These are phyloP conservation scores for Sycophila sp. DNA, from an alignment of 1,140 invertebrate species.

Conservation along the genomic window DNA sequence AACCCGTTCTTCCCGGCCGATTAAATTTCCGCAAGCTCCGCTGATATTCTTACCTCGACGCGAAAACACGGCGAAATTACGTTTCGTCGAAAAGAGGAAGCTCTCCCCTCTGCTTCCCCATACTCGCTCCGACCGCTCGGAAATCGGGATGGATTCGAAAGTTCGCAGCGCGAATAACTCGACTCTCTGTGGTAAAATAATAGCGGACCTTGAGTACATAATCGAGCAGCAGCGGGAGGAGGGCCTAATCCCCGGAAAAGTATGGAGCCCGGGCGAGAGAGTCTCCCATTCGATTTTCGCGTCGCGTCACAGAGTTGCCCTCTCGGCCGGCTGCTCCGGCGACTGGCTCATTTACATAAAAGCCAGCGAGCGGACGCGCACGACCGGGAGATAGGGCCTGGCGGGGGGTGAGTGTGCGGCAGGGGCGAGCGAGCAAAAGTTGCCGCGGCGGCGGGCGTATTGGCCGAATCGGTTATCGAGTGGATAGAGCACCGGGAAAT, in stretches of 20 bases:
- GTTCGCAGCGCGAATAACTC: neutral
- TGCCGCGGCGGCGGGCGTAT: neutral
- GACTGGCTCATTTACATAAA: slow-evolving; percentile 30
- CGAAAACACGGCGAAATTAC: no score
- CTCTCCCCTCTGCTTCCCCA: no score
- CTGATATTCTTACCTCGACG: no score
- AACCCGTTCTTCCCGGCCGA: no score
- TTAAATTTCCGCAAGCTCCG: no score
- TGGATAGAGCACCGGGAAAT: slow-evolving; percentile 11
- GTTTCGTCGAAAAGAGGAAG: no score
- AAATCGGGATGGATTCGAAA: neutral
- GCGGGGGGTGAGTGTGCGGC: neutral
- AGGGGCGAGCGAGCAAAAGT: neutral
- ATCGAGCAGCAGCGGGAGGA: neutral
- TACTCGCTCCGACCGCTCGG: neutral
- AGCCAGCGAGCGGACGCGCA: neutral
- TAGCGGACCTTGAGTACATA: neutral
- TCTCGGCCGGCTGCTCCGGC: neutral
- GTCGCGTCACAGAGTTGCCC: neutral
- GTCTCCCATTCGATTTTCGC: slow-evolving; percentile 25
- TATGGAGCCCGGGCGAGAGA: neutral
- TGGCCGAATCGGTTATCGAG: slow-evolving; percentile 33
- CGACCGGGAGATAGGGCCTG: no score
- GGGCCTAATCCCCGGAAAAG: neutral
- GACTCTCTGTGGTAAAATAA: slow-evolving; percentile 3